Evolutionary conservation across 2,797 vertebrate genomes (phyloP).

Genomic region (Aldrovandia affinis): DNA sequence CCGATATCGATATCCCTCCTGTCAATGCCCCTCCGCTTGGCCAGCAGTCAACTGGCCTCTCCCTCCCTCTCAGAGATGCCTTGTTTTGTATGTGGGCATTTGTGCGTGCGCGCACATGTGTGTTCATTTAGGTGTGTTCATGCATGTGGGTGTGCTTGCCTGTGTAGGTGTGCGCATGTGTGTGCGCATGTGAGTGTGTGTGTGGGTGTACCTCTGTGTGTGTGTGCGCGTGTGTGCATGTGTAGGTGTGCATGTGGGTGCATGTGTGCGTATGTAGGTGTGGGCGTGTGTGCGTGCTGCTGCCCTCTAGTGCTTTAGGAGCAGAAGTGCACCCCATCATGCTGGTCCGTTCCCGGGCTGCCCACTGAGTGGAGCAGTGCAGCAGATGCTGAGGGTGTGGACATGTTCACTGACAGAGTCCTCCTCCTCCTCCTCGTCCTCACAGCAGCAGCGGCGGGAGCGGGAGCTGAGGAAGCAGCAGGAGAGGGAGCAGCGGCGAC

Average conservation of each 20-base stretch:
- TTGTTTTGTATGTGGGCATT: neutral
- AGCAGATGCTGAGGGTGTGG: neutral
- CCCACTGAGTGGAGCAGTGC: neutral
- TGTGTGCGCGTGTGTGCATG: neutral
- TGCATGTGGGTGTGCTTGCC: neutral
- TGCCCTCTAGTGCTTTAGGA: neutral
- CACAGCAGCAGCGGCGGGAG: slow-evolving; percentile 88
- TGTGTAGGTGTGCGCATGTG: neutral
- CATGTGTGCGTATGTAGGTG: slow-evolving; percentile 6
- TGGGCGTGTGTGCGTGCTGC: neutral
- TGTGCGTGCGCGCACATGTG: slow-evolving; percentile 24
- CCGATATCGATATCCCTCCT: neutral
- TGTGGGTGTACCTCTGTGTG: neutral
- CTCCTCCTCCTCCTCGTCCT: neutral
- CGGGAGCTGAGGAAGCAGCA: slow-evolving; percentile 91
- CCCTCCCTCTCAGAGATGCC: neutral
- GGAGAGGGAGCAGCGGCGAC: slow-evolving; percentile 82
- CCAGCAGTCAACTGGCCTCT: neutral
- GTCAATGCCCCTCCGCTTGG: neutral
- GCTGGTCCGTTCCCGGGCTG: neutral
- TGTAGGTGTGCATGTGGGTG: neutral
- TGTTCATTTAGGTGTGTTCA: slow-evolving; percentile 28
- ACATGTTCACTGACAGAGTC: neutral
- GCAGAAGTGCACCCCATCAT: neutral
- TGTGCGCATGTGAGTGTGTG: slow-evolving; percentile 2